Conservation (phyloP, 2,888 invertebrate species). For the Diarsia mendica region DNA sequence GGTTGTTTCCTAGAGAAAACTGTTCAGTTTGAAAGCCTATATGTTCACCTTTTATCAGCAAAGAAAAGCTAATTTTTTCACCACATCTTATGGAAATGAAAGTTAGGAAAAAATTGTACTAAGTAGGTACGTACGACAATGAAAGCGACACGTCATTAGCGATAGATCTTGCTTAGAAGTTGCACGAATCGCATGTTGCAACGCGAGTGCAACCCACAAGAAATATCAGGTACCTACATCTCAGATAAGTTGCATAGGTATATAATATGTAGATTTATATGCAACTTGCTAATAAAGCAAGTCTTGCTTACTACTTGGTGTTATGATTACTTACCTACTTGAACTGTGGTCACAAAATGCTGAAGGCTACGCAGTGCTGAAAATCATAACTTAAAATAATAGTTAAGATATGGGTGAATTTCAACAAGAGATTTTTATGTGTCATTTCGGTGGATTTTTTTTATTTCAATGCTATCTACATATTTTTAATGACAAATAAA, state of each 20-base stretch:
- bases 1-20: neutral
- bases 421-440: no score
- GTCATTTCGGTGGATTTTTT: no score
- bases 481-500: no score
- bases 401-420: no score
- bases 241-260: conserved; percentile 1
- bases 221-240: neutral
- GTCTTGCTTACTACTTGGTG: neutral
- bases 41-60: neutral
- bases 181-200: conserved; percentile 11
- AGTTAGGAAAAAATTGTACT: neutral
- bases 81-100: neutral
- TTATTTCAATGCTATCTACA: no score
- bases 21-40: neutral
- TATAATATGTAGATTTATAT: neutral
- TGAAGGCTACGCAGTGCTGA: neutral
- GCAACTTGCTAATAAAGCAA: conserved; percentile 3
- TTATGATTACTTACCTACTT: conserved; percentile 3
- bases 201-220: neutral
- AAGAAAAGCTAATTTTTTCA: neutral
- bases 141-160: neutral
- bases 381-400: neutral
- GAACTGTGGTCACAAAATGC: neutral
- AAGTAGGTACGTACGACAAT: neutral
- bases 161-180: conserved; percentile 10